Evolutionary conservation across 1,140 invertebrate species (phyloP).

Genomic region (Bombus polaris): DNA sequence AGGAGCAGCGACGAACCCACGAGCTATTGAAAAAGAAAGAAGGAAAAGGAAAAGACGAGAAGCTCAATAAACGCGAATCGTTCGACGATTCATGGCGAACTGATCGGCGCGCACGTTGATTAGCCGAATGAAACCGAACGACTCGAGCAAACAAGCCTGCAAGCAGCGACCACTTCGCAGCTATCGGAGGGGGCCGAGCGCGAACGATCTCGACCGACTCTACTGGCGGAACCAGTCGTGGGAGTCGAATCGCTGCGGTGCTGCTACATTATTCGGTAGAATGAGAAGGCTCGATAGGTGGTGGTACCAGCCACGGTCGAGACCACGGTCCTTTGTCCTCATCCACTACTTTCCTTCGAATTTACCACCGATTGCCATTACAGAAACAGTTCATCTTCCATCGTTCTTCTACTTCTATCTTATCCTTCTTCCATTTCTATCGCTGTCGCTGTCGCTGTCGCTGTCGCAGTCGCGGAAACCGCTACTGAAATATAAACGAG

Average conservation of each 20-base stretch:
- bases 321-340: conserved; percentile 45
- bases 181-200: conserved; percentile 49
- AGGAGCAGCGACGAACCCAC: background rate
- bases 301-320: conserved; percentile 66
- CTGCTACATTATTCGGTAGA: conserved; percentile 61
- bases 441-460: too few relatives aligned
- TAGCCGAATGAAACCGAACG: conserved; percentile 13
- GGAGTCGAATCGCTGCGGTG: conserved; percentile 57
- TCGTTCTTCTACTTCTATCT: background rate
- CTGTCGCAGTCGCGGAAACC: background rate
- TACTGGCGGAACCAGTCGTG: conserved; percentile 61
- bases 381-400: background rate
- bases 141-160: conserved; percentile 5
- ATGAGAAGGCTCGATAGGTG: conserved; percentile 57
- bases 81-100: conserved; percentile 58
- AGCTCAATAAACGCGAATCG: conserved; percentile 31
- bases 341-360: conserved; percentile 19
- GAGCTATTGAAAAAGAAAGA: background rate
- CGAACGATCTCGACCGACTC: conserved; percentile 51
- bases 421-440: background rate
- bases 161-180: background rate
- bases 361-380: conserved; percentile 17
- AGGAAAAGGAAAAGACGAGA: background rate
- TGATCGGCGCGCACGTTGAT: conserved; percentile 56
- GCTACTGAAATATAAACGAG: background rate